Conservation (phyloP, 2,888 invertebrate genomes). For the Perizoma affinitatum region DNA sequence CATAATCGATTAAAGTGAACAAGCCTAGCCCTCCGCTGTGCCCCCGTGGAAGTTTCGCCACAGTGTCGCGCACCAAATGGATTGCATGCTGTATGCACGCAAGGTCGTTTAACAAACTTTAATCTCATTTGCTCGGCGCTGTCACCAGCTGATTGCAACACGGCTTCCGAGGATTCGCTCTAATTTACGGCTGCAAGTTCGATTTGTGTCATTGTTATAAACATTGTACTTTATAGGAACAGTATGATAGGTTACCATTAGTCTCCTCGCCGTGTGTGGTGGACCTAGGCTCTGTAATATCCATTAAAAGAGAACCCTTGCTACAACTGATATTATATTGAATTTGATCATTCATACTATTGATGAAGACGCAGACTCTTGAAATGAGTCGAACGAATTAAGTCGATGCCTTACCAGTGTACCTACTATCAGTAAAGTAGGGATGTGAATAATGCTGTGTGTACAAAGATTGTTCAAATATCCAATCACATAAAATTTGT, state of each 20-base stretch:
- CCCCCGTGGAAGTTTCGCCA: conserved; percentile 60
- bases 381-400: no score
- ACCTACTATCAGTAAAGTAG: no score
- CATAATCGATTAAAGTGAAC: conserved; percentile 8
- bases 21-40: conserved; percentile 15
- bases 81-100: conserved; percentile 60
- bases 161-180: conserved; percentile 58
- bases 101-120: conserved; percentile 80
- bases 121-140: conserved; percentile 73
- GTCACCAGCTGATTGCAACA: conserved; percentile 69
- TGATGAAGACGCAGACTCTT: no score
- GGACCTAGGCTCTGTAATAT: no score
- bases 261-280: no score
- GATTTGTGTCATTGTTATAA: conserved; percentile 23
- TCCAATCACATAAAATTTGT: neutral
- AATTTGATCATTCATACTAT: no score
- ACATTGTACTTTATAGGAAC: neutral
- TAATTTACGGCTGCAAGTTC: conserved; percentile 59
- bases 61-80: conserved; percentile 70
- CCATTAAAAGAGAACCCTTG: no score
- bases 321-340: no score
- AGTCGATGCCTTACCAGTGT: no score
- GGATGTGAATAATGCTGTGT: no score
- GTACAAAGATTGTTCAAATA: neutral
- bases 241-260: no score